Conservation (phyloP, 1,140 invertebrate species). For the Conus betulinus region DNA sequence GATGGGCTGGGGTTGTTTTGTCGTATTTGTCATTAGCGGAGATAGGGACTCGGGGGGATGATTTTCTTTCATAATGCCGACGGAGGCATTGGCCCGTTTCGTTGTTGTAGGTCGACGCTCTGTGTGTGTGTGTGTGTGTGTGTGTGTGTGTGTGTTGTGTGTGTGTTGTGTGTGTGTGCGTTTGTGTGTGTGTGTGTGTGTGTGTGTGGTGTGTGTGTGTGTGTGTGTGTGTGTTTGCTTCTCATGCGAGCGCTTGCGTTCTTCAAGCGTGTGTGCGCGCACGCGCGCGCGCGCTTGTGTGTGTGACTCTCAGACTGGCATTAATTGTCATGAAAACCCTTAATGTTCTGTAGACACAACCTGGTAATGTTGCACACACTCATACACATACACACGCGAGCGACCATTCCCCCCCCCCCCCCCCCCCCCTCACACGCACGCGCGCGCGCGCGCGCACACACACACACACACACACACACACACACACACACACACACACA, state of each 20-base stretch:
- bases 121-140: constrained; percentile 15
- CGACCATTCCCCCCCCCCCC: no score
- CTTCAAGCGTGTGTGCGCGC: constrained; percentile 33
- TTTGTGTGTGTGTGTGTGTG: neutral
- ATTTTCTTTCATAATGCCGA: no score
- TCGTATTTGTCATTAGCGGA: neutral
- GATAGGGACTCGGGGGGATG: neutral
- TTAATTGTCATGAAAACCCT: no score
- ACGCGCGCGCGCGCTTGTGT: constrained; percentile 26
- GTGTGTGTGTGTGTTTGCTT: constrained; percentile 38
- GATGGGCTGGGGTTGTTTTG: neutral
- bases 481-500: no score
- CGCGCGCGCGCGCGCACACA: no score
- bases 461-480: no score
- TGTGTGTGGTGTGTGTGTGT: neutral
- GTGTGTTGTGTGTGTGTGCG: neutral
- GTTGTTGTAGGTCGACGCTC: neutral
- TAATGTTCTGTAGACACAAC: no score
- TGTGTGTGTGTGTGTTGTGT: constrained; percentile 10
- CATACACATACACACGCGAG: no score
- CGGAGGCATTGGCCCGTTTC: no score
- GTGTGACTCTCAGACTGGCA: neutral
- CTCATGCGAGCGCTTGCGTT: constrained; percentile 32
- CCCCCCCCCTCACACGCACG: no score
- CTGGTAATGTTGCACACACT: no score